Evolutionary conservation across 2,797 vertebrate genomes (phyloP), one percentile per base, ranked within the genome.

Genomic region (Cossypha polioptera): DNA sequence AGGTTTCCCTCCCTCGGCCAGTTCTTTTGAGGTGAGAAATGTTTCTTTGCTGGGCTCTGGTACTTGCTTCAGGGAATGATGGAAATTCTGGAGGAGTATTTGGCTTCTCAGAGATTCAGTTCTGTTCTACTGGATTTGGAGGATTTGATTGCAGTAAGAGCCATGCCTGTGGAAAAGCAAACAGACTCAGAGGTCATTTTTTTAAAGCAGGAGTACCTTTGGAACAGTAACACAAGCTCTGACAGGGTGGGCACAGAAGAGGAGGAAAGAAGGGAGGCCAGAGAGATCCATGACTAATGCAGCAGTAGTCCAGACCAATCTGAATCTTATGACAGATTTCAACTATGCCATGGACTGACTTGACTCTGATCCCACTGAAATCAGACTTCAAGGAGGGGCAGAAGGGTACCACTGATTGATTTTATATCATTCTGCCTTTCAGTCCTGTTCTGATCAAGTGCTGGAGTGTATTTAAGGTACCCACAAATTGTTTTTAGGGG

Each of bases 121-220:
- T 92, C 59, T 90, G 59, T 89, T 71, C 33, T 82, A 19, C 25
- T 59, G 61, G 48, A 51, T 77, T 77, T 69, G 53, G 42, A 85
- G 45, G 68, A 80, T 88, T 83, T 92, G 57, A 50, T 43, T 88
- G 40, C 50, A 53, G 35, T 78, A 61, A 84, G 62, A 81, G 43
- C 45, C 57, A 82, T 91, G 87, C 51, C 38, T 54, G n/a, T 91
- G 78, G 59, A 92, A 92, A 95, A 85, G 59, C 77, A 87, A 78
- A 59, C 59, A 85, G 78, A 75, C 42, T 75, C 54, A 54, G 61
- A 75, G 85, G 71, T 87, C 2, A 28, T 86, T 92, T 91, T 91
- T 91, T 75, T 65, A 91, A 78, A 86, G 54, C 74, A 72, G 63
- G 18, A 86, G 24, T n/a, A 61, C 77, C 54, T 92, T 58, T 94